phyloP scores from a whole-genome alignment of 2,113 vertebrate species.

The Plotosus lineatus region DNA sequence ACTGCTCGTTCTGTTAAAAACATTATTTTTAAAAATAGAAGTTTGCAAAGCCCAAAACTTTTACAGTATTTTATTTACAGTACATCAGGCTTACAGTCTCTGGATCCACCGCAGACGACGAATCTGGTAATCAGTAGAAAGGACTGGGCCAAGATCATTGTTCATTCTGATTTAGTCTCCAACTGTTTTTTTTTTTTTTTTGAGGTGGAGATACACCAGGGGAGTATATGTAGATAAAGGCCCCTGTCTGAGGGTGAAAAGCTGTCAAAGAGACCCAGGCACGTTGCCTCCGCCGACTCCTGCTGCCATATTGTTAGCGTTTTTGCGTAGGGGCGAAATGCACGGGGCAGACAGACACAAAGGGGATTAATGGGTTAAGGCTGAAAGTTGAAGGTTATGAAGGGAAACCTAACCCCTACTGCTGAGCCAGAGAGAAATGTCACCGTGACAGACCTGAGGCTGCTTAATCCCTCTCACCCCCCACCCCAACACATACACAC shows the following conservation, averaged over 20 bases:
- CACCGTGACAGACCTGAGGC: slow-evolving; percentile 74
- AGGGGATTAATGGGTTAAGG: slow-evolving; percentile 68
- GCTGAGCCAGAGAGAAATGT: slow-evolving; percentile 76
- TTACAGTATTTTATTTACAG: background rate
- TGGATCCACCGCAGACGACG: background rate
- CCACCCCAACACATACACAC: slow-evolving; percentile 23
- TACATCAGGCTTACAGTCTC: background rate
- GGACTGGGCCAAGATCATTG: slow-evolving; percentile 39
- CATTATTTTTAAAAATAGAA: background rate
- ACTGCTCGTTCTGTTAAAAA: background rate
- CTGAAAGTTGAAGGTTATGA: slow-evolving; percentile 81
- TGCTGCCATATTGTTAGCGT: slow-evolving; percentile 56
- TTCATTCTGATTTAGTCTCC: slow-evolving; percentile 49
- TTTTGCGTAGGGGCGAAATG: slow-evolving; percentile 35
- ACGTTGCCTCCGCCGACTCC: slow-evolving; percentile 46
- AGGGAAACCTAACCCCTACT: slow-evolving; percentile 75
- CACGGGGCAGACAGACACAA: slow-evolving; percentile 56
- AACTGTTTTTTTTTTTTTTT: slow-evolving; percentile 45
- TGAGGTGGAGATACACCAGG: slow-evolving; percentile 45
- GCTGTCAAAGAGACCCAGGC: slow-evolving; percentile 55
- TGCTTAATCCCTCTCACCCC: slow-evolving; percentile 64
- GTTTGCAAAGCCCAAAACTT: background rate
- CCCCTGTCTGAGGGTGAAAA: slow-evolving; percentile 53
- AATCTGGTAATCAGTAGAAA: slow-evolving; percentile 47
- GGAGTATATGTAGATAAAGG: slow-evolving; percentile 53